These are phyloP conservation scores for Scrobipalpa costella DNA, from an alignment of 2,888 invertebrate genomes.

Conservation along the genomic window DNA sequence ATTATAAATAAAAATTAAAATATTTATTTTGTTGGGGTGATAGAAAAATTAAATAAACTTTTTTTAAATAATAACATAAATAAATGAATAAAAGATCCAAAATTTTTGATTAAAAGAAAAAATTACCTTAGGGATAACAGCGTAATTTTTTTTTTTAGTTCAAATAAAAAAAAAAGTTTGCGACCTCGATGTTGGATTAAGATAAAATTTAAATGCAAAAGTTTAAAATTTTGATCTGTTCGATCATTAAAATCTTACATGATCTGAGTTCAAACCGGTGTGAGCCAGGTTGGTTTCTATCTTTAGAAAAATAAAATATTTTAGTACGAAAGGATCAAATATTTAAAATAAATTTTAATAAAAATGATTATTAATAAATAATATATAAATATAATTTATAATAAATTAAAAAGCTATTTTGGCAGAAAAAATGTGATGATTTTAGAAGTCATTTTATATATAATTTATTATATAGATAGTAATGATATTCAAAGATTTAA, in stretches of 20 bases:
- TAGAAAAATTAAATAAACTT: conserved; percentile 82
- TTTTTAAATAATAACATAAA: conserved; percentile 60
- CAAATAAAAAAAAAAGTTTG: conserved; percentile 87
- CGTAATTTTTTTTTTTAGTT: conserved; percentile 89
- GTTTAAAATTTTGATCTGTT: conserved; percentile 88
- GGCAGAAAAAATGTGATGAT: conserved; percentile 86
- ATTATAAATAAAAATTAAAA: conserved; percentile 49
- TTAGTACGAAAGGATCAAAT: conserved; percentile 91
- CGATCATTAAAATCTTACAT: conserved; percentile 92
- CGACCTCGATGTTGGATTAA: conserved; percentile 96
- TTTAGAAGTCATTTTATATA: conserved; percentile 84
- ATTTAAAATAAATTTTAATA: conserved; percentile 77
- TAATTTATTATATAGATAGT: conserved; percentile 78
- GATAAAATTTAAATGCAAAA: conserved; percentile 84
- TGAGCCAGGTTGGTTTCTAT: conserved; percentile 94
- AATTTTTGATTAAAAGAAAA: conserved; percentile 83
- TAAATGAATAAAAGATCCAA: conserved; percentile 79
- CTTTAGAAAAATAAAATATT: conserved; percentile 81
- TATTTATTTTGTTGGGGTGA: conserved; percentile 84
- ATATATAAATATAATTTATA: conserved; percentile 25
- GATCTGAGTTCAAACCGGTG: conserved; percentile 94
- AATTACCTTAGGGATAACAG: conserved; percentile 94
- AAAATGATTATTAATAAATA: conserved; percentile 53
- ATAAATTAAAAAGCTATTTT: too few species aligned
- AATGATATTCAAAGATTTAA: conserved; percentile 72